Conservation (phyloP, 2,888 invertebrate species). For the Suillia variegata region DNA sequence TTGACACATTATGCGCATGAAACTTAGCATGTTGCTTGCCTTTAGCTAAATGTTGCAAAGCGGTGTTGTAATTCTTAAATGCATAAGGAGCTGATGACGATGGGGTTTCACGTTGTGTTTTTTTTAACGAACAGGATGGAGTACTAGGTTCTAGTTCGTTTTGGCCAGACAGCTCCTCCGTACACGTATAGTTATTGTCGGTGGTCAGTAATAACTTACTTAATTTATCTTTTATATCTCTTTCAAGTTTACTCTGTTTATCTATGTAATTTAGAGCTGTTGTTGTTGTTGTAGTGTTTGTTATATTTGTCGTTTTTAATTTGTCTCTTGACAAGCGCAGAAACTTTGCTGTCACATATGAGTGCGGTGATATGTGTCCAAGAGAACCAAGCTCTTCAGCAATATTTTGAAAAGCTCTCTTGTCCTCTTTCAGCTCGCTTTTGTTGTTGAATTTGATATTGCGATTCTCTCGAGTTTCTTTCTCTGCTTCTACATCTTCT, state of each 20-base stretch:
- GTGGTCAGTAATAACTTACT: background rate
- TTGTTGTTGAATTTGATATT: constrained; percentile 1
- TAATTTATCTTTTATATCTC: background rate
- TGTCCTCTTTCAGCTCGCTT: background rate
- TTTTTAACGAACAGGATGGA: no score
- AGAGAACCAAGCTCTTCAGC: background rate
- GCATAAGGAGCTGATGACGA: no score
- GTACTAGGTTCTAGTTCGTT: no score
- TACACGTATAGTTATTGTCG: background rate
- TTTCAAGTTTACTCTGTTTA: background rate
- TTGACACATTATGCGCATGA: background rate
- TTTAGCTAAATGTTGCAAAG: constrained; percentile 31
- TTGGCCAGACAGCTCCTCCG: no score
- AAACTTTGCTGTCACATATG: constrained; percentile 28
- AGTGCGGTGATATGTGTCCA: background rate
- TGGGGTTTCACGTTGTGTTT: background rate
- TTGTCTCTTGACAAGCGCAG: constrained; percentile 31
- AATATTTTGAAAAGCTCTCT: no score
- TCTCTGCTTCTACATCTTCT: no score
- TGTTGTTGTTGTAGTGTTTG: background rate
- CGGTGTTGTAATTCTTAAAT: constrained; percentile 23
- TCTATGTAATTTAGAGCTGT: background rate
- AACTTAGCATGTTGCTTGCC: constrained; percentile 24
- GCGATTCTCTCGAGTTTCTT: no score
- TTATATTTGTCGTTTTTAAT: background rate